Conservation (phyloP, 1,140 invertebrate genomes). For the Conopomorpha cramerella region DNA sequence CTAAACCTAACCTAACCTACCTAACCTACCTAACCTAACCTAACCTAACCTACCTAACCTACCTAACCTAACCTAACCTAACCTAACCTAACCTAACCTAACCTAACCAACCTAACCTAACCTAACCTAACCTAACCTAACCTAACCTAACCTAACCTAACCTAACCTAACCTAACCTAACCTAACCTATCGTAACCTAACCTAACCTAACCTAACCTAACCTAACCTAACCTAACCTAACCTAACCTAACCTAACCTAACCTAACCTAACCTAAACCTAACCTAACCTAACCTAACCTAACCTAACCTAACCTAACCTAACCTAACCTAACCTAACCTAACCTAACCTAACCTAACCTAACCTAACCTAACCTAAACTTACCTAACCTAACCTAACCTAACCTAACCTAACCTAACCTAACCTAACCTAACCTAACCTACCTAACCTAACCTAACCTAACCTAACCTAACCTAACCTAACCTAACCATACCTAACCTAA, state of each 20-base stretch:
- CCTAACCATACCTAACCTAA: constrained; percentile 1
- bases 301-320: constrained; percentile 5
- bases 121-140: constrained; percentile 2
- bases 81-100: constrained; percentile 9
- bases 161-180: constrained; percentile 9
- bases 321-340: constrained; percentile 7
- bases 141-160: constrained; percentile 9
- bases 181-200: constrained; percentile 12
- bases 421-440: constrained; percentile 10
- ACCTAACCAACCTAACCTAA: constrained; percentile 1
- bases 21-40: constrained; percentile 4
- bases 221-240: constrained; percentile 12
- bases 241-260: constrained; percentile 7
- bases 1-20: constrained; percentile 4
- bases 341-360: not conserved
- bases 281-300: not conserved
- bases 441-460: constrained; percentile 10
- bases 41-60: constrained; percentile 10
- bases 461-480: constrained; percentile 7
- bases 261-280: constrained; percentile 2
- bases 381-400: constrained; percentile 3
- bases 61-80: constrained; percentile 6
- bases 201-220: constrained; percentile 12
- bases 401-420: constrained; percentile 10
- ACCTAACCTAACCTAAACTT: not conserved